These are phyloP conservation scores for Lycocorax pyrrhopterus DNA, from an alignment of 2,113 vertebrate species.

Conservation along the genomic window DNA sequence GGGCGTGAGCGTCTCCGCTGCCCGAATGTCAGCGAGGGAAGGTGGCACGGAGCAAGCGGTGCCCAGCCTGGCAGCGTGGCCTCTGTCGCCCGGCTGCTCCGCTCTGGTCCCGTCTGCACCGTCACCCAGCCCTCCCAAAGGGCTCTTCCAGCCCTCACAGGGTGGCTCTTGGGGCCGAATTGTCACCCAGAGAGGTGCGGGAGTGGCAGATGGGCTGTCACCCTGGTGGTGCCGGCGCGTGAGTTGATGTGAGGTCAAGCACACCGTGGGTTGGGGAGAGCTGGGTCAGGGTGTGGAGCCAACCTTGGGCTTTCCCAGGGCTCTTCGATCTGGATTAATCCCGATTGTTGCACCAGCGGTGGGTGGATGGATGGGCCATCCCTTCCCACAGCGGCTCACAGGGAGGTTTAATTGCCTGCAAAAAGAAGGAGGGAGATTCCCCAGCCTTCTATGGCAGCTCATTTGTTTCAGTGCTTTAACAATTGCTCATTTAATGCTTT, in stretches of 20 bases:
- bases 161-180: fast-evolving
- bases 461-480: background rate
- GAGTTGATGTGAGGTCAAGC: background rate
- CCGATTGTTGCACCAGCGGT: fast-evolving
- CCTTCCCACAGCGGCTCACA: fast-evolving
- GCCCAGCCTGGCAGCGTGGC: background rate
- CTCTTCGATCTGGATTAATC: background rate
- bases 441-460: background rate
- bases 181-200: background rate
- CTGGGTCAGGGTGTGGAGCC: background rate
- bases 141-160: fast-evolving
- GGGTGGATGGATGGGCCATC: background rate
- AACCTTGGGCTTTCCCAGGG: background rate
- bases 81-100: background rate
- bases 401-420: background rate
- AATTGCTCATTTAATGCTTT: background rate
- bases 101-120: fast-evolving
- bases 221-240: fast-evolving
- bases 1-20: background rate
- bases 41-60: background rate
- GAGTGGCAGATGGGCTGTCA: background rate
- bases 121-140: background rate
- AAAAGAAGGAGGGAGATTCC: background rate
- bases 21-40: background rate
- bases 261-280: background rate